Percentiles rank a stretch among this genome's conserved stretches.
Conservation (phyloP, 2,113 vertebrate genomes). For the Hyperoodon ampullatus region DNA sequence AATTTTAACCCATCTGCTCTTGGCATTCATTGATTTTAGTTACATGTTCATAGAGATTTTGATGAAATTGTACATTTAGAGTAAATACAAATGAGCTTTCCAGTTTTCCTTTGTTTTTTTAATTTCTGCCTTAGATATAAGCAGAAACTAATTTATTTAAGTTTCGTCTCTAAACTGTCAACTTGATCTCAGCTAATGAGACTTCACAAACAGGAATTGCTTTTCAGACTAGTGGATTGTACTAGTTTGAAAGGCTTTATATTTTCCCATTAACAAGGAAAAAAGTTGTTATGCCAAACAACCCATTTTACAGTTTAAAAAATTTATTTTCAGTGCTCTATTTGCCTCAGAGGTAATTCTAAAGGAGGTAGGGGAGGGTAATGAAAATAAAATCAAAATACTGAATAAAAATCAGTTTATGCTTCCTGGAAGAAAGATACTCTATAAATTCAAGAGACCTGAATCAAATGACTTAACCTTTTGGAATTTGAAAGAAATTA, state of each 20-base stretch:
- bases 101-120: conserved; percentile 28
- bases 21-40: conserved; percentile 8
- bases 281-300: neutral
- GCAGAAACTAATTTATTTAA: conserved; percentile 16
- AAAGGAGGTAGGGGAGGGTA: neutral
- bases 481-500: conserved; percentile 34
- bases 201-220: conserved; percentile 20
- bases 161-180: conserved; percentile 23
- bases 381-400: conserved; percentile 35
- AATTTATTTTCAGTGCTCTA: neutral
- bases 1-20: neutral
- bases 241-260: neutral
- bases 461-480: conserved; percentile 29
- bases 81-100: conserved; percentile 42
- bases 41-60: neutral
- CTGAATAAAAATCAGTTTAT: conserved; percentile 22
- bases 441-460: conserved; percentile 25
- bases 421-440: neutral
- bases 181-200: neutral
- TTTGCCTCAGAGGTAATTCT: conserved; percentile 27
- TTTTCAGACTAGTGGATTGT: neutral
- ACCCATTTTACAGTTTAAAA: neutral
- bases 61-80: conserved; percentile 5
- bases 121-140: conserved; percentile 15
- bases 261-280: neutral